Evolutionary conservation across 2,888 invertebrate species (phyloP).

Genomic region (Acanthosepion esculentum): DNA sequence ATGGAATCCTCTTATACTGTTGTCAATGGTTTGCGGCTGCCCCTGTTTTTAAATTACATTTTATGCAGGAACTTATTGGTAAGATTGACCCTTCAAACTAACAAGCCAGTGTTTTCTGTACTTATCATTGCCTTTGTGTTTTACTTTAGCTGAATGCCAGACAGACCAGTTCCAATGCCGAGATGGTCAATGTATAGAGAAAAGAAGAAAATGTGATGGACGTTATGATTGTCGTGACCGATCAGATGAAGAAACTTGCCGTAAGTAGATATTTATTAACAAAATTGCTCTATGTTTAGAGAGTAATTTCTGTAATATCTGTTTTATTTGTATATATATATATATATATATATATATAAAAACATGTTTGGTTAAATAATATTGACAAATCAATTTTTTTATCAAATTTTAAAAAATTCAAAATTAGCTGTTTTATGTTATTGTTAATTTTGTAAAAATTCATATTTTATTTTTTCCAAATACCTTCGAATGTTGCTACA

Average conservation of each 20-base stretch:
- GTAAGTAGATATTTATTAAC: slow-evolving; percentile 54
- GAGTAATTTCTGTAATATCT: neutral
- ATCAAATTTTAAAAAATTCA: no score
- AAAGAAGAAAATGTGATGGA: slow-evolving; percentile 71
- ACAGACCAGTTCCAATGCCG: slow-evolving; percentile 63
- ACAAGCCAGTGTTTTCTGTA: neutral
- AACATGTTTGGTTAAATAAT: no score
- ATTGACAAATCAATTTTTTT: no score
- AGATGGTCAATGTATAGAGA: slow-evolving; percentile 59
- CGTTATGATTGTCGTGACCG: slow-evolving; percentile 79
- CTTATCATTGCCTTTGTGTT: neutral
- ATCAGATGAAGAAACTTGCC: slow-evolving; percentile 86
- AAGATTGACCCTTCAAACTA: neutral
- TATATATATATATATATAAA: no score
- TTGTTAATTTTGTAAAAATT: no score
- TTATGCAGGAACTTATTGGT: neutral
- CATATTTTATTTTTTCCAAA: no score
- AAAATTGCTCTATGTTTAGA: neutral
- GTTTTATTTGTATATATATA: no score
- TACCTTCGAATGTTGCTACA: no score
- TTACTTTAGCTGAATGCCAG: slow-evolving; percentile 53
- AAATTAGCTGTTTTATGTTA: no score
- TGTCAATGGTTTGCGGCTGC: neutral
- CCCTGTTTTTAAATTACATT: neutral
- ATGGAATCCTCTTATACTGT: neutral